Evolutionary conservation across 2,797 vertebrate species (phyloP), one percentile per base, ranked within the genome.

Genomic region (Chromis chromis): DNA sequence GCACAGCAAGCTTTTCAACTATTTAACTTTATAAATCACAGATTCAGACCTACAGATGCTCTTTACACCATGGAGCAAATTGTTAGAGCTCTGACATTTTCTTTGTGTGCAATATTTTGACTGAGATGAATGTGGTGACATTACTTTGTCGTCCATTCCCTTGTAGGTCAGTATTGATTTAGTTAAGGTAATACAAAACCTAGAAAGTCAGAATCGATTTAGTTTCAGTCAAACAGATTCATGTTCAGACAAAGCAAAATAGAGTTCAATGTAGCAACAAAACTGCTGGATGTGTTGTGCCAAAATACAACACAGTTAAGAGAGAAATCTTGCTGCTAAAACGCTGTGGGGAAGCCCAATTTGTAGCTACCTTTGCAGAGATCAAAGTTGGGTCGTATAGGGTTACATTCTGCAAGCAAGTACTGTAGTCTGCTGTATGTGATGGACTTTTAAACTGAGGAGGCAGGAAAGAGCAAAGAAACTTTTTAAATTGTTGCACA

Each of bases 341-440:
- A 56, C 0, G 0, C 64, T 8, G 2, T 13, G 66, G 66, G 64
- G 61, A 77, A 50, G 22, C 13, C 50, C 56, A 65, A 62, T 82
- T 73, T 82, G 64, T 65, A 54, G 57, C 28, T 14, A 77, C 46
- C 22, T 50, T 53, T 40, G 13, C 25, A 50, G 21, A 25, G 56
- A 72, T 83, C 39, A 67, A 63, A 78, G 78, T 49, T 28, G 36
- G 31, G 42, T 48, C 60, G 68, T 42, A 73, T 39, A 46, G 25
- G 12, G 33, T 67, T 22, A 49, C 19, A 58, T 73, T 76, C 33
- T 42, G 46, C n/a, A 59, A 52, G 36, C 24, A 33, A 49, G 21
- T 31, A 16, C 10, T 44, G 25, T 40, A 54, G 33, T 63, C 19
- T 22, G 63, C 14, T 65, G 22, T 36, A 33, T 71, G 54, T 19